phyloP scores from a whole-genome alignment of 2,797 vertebrate genomes.

The Hyperoplus immaculatus region DNA sequence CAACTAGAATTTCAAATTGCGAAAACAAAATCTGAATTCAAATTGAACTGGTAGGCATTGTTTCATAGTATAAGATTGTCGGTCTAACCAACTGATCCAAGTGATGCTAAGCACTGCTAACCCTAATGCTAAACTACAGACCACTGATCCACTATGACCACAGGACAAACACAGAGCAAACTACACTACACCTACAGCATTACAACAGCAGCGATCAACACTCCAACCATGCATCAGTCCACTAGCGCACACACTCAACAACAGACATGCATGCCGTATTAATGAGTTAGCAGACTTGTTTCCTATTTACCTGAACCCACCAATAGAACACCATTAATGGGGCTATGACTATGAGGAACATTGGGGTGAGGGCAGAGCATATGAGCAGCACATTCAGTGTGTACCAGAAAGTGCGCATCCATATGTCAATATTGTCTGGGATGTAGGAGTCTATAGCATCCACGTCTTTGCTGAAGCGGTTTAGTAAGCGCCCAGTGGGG shows the following conservation, averaged over 20 bases:
- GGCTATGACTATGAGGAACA: conserved; percentile 88
- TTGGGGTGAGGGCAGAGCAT: conserved; percentile 89
- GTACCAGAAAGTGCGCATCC: conserved; percentile 92
- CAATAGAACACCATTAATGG: conserved; percentile 90
- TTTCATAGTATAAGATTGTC: background rate
- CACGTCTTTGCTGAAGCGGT: conserved; percentile 90
- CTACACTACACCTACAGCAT: conserved; percentile 66
- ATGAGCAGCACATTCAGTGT: conserved; percentile 89
- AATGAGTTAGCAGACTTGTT: conserved; percentile 83
- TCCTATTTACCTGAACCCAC: conserved; percentile 91
- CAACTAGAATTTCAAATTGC: background rate
- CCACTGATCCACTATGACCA: background rate
- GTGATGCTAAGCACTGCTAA: conserved; percentile 17
- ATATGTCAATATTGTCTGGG: conserved; percentile 89
- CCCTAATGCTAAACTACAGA: conserved; percentile 5
- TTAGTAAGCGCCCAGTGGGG: conserved; percentile 86
- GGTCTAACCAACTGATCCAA: background rate
- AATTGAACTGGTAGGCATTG: background rate
- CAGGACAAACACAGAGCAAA: conserved; percentile 49
- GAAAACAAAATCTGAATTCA: background rate
- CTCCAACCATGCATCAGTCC: conserved; percentile 47
- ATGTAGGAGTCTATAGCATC: conserved; percentile 87
- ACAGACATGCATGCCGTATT: conserved; percentile 77
- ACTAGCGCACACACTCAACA: conserved; percentile 64
- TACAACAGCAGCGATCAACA: conserved; percentile 52